A percentile compares a stretch with the other conserved stretches of the same genome.
Evolutionary conservation across 2,113 vertebrate genomes (phyloP).

Genomic region (Sinocyclocheilus anophthalmus): DNA sequence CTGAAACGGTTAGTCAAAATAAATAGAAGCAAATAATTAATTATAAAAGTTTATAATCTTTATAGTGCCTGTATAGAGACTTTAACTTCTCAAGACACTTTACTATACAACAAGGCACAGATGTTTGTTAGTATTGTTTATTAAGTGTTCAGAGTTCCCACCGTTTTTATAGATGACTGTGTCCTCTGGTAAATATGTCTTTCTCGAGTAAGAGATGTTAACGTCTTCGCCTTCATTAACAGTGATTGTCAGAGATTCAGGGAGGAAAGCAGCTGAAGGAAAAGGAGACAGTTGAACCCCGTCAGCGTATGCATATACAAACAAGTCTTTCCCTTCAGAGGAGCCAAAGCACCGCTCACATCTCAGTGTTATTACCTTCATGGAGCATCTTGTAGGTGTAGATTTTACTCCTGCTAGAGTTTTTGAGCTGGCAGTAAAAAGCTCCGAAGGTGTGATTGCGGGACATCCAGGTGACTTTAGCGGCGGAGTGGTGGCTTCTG

Average conservation of each 20-base stretch:
- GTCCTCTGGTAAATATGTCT: constrained; percentile 80
- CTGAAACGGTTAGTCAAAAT: too few relatives aligned
- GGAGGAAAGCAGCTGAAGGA: constrained; percentile 79
- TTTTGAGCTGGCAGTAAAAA: constrained; percentile 82
- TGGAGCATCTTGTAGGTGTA: constrained; percentile 86
- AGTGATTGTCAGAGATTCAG: constrained; percentile 82
- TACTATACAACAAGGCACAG: background rate
- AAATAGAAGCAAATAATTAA: background rate
- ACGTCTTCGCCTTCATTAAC: constrained; percentile 82
- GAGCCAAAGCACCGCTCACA: background rate
- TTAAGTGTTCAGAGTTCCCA: constrained; percentile 57
- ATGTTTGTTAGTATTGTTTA: background rate
- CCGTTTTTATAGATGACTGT: constrained; percentile 84
- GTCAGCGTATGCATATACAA: too few relatives aligned
- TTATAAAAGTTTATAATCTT: too few relatives aligned
- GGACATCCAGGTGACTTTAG: constrained; percentile 82
- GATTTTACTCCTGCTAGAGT: constrained; percentile 70
- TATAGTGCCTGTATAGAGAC: too few relatives aligned
- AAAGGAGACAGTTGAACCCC: background rate
- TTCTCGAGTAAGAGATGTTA: constrained; percentile 80
- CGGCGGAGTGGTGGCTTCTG: constrained; percentile 72
- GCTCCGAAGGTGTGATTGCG: constrained; percentile 82
- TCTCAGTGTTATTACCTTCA: constrained; percentile 73
- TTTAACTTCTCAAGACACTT: too few relatives aligned
- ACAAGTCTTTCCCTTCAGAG: too few relatives aligned